phyloP scores from a whole-genome alignment of 2,888 invertebrate species.

The Didymodactylos carnosus region DNA sequence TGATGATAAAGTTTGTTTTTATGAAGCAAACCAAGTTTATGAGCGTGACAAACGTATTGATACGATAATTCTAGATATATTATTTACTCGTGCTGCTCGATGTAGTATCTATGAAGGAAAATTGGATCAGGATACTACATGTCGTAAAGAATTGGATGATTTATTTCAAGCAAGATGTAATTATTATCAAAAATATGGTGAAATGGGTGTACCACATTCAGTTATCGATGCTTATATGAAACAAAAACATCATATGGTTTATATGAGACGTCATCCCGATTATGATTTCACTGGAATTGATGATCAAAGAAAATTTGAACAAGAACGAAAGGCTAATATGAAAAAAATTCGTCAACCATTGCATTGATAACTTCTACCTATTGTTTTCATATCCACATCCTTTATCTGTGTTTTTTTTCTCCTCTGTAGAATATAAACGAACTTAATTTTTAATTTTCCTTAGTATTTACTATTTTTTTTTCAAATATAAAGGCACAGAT shows the following conservation, averaged over 20 bases:
- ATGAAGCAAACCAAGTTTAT: constrained; percentile 55
- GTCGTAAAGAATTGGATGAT: constrained; percentile 46
- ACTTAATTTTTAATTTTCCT: too few relatives aligned
- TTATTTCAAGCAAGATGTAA: constrained; percentile 39
- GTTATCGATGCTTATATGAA: constrained; percentile 68
- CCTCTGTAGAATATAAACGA: background rate
- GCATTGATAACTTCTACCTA: background rate
- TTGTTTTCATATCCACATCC: background rate
- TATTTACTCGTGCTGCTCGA: background rate
- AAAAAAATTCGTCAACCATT: background rate
- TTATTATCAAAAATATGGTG: constrained; percentile 45
- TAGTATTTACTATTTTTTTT: too few relatives aligned
- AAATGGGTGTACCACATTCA: constrained; percentile 53
- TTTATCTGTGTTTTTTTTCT: background rate
- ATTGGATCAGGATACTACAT: constrained; percentile 60
- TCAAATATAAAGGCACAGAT: too few relatives aligned
- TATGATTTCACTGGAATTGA: background rate
- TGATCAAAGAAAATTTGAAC: background rate
- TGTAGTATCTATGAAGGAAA: background rate
- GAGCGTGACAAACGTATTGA: background rate
- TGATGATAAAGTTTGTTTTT: constrained; percentile 62
- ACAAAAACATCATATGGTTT: constrained; percentile 89
- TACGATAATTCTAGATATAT: background rate
- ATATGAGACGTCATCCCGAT: constrained; percentile 57
- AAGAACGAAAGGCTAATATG: background rate